Percentiles rank a stretch among this genome's conserved stretches.
Evolutionary conservation across 2,113 vertebrate species (phyloP).

Genomic region (Chroicocephalus ridibundus): DNA sequence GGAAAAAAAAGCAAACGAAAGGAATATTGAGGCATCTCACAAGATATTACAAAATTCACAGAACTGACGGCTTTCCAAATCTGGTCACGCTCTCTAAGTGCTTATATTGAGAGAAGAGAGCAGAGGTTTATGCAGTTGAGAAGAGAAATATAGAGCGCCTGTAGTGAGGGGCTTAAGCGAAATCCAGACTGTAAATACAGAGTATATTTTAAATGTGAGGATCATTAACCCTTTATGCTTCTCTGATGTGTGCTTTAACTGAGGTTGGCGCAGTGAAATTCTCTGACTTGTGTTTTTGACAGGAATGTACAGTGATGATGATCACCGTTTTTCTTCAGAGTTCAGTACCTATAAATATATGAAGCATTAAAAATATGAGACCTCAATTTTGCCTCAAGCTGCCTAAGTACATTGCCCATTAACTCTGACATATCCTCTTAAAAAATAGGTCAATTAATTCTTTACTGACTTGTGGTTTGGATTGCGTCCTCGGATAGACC

Average conservation of each 20-base stretch:
- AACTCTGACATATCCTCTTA: not conserved
- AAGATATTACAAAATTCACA: not conserved
- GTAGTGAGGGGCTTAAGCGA: not conserved
- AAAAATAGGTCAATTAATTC: constrained; percentile 22
- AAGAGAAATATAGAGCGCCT: not conserved
- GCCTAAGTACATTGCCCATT: constrained; percentile 16
- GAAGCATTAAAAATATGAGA: constrained; percentile 52
- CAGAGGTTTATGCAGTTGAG: not conserved
- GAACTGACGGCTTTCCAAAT: not conserved
- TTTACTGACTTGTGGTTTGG: constrained; percentile 15
- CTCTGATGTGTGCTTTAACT: constrained; percentile 22
- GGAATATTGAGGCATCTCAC: not conserved
- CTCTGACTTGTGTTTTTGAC: constrained; percentile 25
- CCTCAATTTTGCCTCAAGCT: constrained; percentile 32
- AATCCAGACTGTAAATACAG: constrained; percentile 31
- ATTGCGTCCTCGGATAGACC: not conserved
- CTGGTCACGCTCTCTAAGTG: not conserved
- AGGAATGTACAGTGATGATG: constrained; percentile 11
- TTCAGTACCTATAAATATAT: constrained; percentile 37
- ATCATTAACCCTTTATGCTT: not conserved
- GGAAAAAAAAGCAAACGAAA: not conserved
- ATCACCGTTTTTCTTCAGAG: constrained; percentile 9
- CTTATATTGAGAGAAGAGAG: not conserved
- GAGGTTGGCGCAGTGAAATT: not conserved
- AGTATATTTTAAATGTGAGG: constrained; percentile 28